Conservation (phyloP, 2,888 invertebrate genomes). For the Zootermopsis nevadensis region DNA sequence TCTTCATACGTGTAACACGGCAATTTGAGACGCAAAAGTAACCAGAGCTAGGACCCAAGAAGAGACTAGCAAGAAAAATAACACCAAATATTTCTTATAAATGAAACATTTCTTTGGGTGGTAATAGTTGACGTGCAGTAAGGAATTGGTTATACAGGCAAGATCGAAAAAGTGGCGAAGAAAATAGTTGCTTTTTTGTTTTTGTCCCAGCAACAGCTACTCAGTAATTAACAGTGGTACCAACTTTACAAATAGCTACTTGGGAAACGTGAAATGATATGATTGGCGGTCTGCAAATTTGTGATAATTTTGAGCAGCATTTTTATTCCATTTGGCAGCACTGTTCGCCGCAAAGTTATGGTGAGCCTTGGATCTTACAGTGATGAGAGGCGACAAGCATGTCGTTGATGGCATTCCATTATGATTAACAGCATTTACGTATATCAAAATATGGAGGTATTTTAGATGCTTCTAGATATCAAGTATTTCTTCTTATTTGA, state of each 20-base stretch:
- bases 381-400: background rate
- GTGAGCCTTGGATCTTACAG: background rate
- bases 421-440: slow-evolving; percentile 11
- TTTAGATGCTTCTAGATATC: slow-evolving; percentile 4
- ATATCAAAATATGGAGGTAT: slow-evolving; percentile 21
- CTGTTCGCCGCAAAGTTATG: background rate
- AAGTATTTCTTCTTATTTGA: slow-evolving; percentile 18
- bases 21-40: too few relatives aligned
- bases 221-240: too few relatives aligned
- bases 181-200: background rate
- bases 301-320: background rate
- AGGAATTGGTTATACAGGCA: background rate
- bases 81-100: background rate
- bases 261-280: background rate
- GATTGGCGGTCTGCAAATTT: background rate
- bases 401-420: background rate
- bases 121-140: background rate
- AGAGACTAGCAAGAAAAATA: background rate
- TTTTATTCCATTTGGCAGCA: background rate
- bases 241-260: too few relatives aligned
- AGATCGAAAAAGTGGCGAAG: too few relatives aligned
- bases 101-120: background rate
- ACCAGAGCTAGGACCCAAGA: background rate
- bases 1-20: background rate
- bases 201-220: background rate